Base-by-base conservation (phyloP, 2,888 invertebrate species). In the Oligia latruncula region DNA sequence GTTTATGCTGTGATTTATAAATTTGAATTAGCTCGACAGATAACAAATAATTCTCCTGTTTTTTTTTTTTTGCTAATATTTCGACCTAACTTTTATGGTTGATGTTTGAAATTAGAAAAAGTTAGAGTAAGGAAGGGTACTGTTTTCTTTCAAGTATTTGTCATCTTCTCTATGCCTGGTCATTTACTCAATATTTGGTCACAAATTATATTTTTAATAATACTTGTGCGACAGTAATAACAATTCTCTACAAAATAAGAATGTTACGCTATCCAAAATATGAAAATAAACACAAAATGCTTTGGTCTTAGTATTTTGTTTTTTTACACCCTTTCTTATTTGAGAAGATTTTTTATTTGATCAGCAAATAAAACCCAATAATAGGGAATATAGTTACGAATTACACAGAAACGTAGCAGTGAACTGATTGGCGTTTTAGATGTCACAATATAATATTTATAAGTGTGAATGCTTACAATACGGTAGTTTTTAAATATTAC, bases 401-500 rank as follows among this genome's bases (percentile, higher is more conserved):
- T 66, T 64, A 65, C 43, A 49, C 79, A 49, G 52, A 13, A 55
- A 70, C 6, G 55, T 55, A 73, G 29, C n/a, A 70, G 29, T 40
- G 35, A 66, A 60, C 20, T 64, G 43, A 67, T 64, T 77, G 67
- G 3, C 67, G 46, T 67, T 62, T 80, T 64, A 15, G 60, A 73
- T 67, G 72, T 84, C 81, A 80, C 72, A 87, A 80, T 62, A 60
- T 58, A 66, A 84, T 78, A 83, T 43, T 71, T 55, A 23, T 62
- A 87, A 43, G 15, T 74, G 68, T 88, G 62, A 64, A 71, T 68
- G 52, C 64, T 76, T 72, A 76, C 62, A 76, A 55, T 43, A 70
- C 23, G 43, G 72, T 73, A 71, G 72, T 84, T 77, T 71, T 68
- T 66, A 60, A 43, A 66, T 23, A 15, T 23, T 55, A 64, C n/a